A percentile compares a stretch with the other conserved stretches of the same genome.
Conservation (phyloP, 2,888 invertebrate genomes). For the Zaprionus bogoriensis region DNA sequence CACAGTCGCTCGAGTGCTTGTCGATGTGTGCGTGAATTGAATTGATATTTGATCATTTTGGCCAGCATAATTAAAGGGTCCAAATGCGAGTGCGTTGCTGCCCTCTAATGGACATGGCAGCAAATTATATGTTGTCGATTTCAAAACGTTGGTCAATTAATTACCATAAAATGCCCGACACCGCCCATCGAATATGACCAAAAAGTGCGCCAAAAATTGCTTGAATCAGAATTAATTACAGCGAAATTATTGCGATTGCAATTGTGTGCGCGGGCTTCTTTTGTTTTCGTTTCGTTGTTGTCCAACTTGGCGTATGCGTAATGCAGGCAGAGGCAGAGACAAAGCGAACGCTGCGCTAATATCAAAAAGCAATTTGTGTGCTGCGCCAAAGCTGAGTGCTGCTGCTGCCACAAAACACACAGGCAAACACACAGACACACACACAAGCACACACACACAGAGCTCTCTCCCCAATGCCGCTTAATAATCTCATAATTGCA, state of each 20-base stretch:
- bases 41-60: slow-evolving; percentile 18
- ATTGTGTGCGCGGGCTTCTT: not conserved
- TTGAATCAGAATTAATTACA: not conserved
- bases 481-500: slow-evolving; percentile 73
- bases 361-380: slow-evolving; percentile 44
- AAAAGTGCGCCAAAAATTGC: not conserved
- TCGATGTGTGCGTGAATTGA: not conserved
- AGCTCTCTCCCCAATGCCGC: slow-evolving; percentile 12
- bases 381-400: slow-evolving; percentile 5
- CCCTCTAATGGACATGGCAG: not conserved
- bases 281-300: slow-evolving; percentile 1
- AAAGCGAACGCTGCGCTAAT: slow-evolving; percentile 14
- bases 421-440: not conserved
- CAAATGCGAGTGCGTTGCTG: not conserved
- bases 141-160: not conserved
- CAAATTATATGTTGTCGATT: not conserved
- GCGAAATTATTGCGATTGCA: slow-evolving; percentile 2
- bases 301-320: slow-evolving; percentile 32
- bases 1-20: not conserved
- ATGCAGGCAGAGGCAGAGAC: slow-evolving; percentile 1
- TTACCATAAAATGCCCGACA: too few relatives aligned
- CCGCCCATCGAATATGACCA: not conserved
- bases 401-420: slow-evolving; percentile 5
- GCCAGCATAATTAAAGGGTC: slow-evolving; percentile 8
- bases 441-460: not conserved